Evolutionary conservation across 2,797 vertebrate genomes (phyloP).

Genomic region (Anguilla anguilla): DNA sequence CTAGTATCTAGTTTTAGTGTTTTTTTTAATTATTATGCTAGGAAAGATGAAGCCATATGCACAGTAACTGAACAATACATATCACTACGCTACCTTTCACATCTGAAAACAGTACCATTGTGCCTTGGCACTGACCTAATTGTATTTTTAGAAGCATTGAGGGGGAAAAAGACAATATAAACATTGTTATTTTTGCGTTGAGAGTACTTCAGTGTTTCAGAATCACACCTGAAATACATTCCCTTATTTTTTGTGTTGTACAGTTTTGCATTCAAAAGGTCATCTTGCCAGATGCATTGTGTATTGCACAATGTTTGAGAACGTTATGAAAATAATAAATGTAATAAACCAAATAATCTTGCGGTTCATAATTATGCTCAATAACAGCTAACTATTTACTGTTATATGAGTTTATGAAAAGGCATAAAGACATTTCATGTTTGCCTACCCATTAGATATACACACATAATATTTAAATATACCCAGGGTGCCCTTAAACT

Average conservation of each 20-base stretch:
- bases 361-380: background rate
- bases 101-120: constrained; percentile 32
- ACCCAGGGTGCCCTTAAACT: constrained; percentile 7
- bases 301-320: background rate
- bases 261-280: background rate
- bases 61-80: constrained; percentile 17
- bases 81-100: background rate
- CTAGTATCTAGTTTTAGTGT: constrained; percentile 5
- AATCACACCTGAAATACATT: background rate
- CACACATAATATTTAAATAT: background rate
- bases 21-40: background rate
- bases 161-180: background rate
- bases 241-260: background rate
- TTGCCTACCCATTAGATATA: background rate
- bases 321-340: background rate
- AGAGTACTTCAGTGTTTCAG: background rate
- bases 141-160: background rate
- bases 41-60: constrained; percentile 17
- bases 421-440: background rate
- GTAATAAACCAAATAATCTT: background rate
- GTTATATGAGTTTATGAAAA: background rate
- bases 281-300: background rate
- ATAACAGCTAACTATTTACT: background rate
- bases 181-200: background rate
- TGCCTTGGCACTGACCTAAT: constrained; percentile 19